Percentiles rank a stretch among this genome's conserved stretches.
phyloP scores from a whole-genome alignment of 2,888 invertebrate species.

The Agrotis clavis region DNA sequence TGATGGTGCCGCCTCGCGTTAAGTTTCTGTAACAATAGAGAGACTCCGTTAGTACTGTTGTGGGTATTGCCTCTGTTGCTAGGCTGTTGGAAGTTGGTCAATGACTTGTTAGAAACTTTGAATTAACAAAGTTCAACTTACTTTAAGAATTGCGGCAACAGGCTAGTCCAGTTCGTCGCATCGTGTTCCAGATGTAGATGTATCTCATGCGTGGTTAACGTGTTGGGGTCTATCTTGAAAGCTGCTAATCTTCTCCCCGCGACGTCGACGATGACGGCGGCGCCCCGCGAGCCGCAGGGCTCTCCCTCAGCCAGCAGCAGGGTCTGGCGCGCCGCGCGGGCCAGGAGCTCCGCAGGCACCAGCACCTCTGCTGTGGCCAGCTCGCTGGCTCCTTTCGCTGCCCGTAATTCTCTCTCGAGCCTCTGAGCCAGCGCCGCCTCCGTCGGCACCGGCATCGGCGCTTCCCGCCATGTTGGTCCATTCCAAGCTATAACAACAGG shows the following conservation, averaged over 20 bases:
- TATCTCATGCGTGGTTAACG: constrained; percentile 97
- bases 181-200: constrained; percentile 97
- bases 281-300: constrained; percentile 97
- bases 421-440: constrained; percentile 94
- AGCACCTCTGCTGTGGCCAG: constrained; percentile 96
- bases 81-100: constrained; percentile 36
- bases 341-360: constrained; percentile 95
- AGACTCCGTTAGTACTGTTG: constrained; percentile 64
- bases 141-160: constrained; percentile 97
- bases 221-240: constrained; percentile 96
- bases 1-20: constrained; percentile 96
- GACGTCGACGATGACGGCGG: constrained; percentile 96
- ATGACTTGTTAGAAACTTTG: constrained; percentile 22
- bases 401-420: constrained; percentile 95
- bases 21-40: constrained; percentile 93
- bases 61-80: constrained; percentile 38
- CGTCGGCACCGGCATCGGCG: constrained; percentile 89
- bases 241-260: constrained; percentile 95
- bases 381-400: constrained; percentile 95
- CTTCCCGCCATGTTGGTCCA: constrained; percentile 88
- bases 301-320: constrained; percentile 96
- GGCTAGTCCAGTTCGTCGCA: constrained; percentile 96
- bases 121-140: constrained; percentile 88
- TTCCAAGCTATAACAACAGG: constrained; percentile 86
- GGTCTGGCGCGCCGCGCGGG: constrained; percentile 95